Base-by-base conservation (phyloP, 2,797 vertebrate species). In the Phrynocephalus guinanensis region DNA sequence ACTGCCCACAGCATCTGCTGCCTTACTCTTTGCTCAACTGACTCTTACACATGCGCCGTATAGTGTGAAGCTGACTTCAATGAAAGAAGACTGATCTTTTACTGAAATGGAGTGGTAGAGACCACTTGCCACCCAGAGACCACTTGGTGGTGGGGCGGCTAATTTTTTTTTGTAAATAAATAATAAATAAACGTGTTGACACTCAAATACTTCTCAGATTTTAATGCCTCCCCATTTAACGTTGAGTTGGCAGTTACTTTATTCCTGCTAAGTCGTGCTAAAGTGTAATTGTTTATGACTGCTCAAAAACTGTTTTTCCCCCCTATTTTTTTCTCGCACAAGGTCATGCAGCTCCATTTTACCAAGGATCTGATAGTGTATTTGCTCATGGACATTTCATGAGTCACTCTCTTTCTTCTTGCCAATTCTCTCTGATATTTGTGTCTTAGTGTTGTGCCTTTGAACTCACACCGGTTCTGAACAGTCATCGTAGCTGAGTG, bases 381-480 rank as follows among this genome's bases (percentile, higher is more conserved):
- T 56, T 90, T 9, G 86, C 82, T 85, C 0, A 0, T 70, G 72
- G 80, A 38, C 84, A 78, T 4, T 3, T 52, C 63, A 20, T 0
- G 28, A 77, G 33, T 33, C 44, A 0, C 15, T 44, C 70, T 1
- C 44, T 48, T 63, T 79, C 77, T 82, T 1, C 28, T 56, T 2
- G 15, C 60, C 38, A 70, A 38, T 0, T 28, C 71, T 50, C 0
- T 2, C 75, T 28, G 76, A 68, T 56, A 0, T 24, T 91, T 80
- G 48, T 77, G 83, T 79, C 68, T 91, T 33, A 82, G 3, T 30
- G 76, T n/a, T 52, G 85, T 70, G 52, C 71, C 71, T 86, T 66
- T 10, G 4, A 0, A 81, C 86, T 82, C 82, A 82, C 93, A 94
- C 93, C 93, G 94, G 95, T 93, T 93, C 66, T 0, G 22, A 92